A percentile compares a stretch with the other conserved stretches of the same genome.
Conservation (phyloP, 64 coral and sea anemone genomes). For the Montipora capricornis region DNA sequence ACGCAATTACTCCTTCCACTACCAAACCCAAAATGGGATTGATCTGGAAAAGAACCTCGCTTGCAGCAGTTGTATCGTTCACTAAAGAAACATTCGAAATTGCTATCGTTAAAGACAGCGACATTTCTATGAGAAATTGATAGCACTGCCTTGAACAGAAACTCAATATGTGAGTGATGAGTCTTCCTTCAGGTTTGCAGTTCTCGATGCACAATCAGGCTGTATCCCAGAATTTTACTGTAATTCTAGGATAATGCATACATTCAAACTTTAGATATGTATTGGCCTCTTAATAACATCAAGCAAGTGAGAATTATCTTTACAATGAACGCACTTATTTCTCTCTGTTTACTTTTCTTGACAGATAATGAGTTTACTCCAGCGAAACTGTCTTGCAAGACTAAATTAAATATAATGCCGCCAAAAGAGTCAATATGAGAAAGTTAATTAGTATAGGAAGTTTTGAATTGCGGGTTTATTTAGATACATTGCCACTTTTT, state of each 20-base stretch:
- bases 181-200: not conserved
- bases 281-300: conserved; percentile 8
- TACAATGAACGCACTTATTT: conserved; percentile 1
- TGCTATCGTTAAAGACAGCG: too few relatives aligned
- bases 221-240: not conserved
- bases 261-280: not conserved
- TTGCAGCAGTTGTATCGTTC: too few relatives aligned
- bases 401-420: conserved; percentile 2
- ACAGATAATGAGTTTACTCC: not conserved
- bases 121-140: not conserved
- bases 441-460: conserved; percentile 28
- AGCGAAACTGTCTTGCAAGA: conserved; percentile 15
- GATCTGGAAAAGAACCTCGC: too few relatives aligned
- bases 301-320: conserved; percentile 19
- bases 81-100: too few relatives aligned
- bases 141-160: not conserved
- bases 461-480: not conserved
- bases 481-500: too few relatives aligned
- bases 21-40: too few relatives aligned
- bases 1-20: too few relatives aligned
- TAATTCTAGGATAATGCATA: not conserved
- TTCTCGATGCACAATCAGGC: not conserved
- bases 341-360: conserved; percentile 26
- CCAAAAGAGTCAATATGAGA: conserved; percentile 10
- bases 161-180: not conserved